A percentile compares a stretch with the other conserved stretches of the same genome.
phyloP scores from a whole-genome alignment of 2,797 vertebrate species.

The Silurus aristotelis region DNA sequence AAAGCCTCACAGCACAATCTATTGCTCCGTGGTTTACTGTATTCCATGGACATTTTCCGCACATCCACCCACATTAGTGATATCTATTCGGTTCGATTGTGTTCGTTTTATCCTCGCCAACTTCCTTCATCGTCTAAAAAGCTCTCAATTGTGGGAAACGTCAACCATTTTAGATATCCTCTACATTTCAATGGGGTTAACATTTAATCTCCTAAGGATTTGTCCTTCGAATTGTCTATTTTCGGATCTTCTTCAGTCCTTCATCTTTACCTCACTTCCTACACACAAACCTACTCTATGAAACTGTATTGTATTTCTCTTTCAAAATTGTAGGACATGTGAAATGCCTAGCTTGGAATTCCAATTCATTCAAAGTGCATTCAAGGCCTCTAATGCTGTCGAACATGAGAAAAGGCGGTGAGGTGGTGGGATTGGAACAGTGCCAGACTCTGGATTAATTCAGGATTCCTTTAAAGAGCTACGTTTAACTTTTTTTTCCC shows the following conservation, averaged over 20 bases:
- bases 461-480: background rate
- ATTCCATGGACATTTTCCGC: background rate
- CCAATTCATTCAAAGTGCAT: background rate
- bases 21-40: too few relatives aligned
- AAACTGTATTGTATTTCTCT: background rate
- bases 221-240: background rate
- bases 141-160: too few relatives aligned
- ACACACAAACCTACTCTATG: background rate
- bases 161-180: background rate
- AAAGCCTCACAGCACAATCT: background rate
- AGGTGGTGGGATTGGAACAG: background rate
- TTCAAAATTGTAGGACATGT: constrained; percentile 19
- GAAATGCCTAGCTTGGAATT: constrained; percentile 30
- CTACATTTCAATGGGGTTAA: background rate
- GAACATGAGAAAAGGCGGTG: background rate
- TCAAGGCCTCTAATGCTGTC: constrained; percentile 10
- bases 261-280: background rate
- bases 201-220: background rate
- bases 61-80: background rate
- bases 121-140: too few relatives aligned
- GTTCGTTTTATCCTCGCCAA: background rate
- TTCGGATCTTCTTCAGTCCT: too few relatives aligned
- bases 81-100: too few relatives aligned
- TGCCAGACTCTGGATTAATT: background rate
- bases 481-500: background rate